These are phyloP conservation scores for Cynopterus sphinx DNA, from an alignment of 2,797 vertebrate genomes.

Conservation along the genomic window DNA sequence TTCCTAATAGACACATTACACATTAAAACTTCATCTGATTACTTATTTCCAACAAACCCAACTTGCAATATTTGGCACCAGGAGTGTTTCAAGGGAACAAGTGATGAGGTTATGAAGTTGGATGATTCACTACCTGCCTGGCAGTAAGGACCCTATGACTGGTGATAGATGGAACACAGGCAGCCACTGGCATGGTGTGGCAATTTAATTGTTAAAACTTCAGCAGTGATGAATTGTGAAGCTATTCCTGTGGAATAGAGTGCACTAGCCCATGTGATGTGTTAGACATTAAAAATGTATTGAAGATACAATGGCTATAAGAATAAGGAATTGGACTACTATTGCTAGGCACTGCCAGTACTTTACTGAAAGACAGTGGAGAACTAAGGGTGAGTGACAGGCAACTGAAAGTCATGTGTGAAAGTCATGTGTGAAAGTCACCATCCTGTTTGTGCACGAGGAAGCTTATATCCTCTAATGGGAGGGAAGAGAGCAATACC, in stretches of 20 bases:
- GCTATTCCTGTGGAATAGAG: background rate
- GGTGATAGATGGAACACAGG: background rate
- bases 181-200: background rate
- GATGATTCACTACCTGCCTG: background rate
- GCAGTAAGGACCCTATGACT: background rate
- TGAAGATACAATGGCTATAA: background rate
- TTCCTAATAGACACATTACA: background rate
- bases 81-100: background rate
- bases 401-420: background rate
- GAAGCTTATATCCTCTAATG: background rate
- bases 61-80: background rate
- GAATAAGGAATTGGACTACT: background rate
- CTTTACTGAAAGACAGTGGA: background rate
- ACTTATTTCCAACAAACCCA: background rate
- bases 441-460: background rate
- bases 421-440: background rate
- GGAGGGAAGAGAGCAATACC: background rate
- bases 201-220: background rate
- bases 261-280: accelerated
- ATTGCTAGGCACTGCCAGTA: background rate
- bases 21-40: background rate
- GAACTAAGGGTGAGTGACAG: background rate
- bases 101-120: background rate
- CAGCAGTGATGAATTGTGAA: background rate
- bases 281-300: background rate